Evolutionary conservation across 2,888 invertebrate species (phyloP).

Genomic region (Rhimphoctona megacephalus): DNA sequence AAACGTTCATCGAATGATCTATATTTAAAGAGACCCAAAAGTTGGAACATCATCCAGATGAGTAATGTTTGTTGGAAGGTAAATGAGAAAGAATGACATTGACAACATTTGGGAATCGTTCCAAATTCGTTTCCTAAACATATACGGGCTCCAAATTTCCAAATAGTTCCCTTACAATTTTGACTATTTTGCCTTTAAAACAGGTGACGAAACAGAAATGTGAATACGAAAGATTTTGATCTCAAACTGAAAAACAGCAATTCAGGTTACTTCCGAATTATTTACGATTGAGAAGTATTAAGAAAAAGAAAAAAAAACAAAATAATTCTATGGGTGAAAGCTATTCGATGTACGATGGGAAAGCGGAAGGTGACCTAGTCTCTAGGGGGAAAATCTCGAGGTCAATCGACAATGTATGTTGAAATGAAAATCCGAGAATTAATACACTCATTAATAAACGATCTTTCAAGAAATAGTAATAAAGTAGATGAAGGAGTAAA

Average conservation of each 20-base stretch:
- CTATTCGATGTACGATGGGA: slow-evolving; percentile 24
- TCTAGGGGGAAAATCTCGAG: slow-evolving; percentile 13
- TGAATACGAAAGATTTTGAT: not conserved
- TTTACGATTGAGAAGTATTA: not conserved
- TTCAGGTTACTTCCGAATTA: not conserved
- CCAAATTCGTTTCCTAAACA: not conserved
- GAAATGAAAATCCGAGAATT: not conserved
- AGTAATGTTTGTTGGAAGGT: not conserved
- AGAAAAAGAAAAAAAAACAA: not conserved
- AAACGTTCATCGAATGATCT: not conserved
- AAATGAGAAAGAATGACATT: slow-evolving; percentile 1
- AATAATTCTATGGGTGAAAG: slow-evolving; percentile 42
- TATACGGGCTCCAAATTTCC: not conserved
- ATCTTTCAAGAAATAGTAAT: not conserved
- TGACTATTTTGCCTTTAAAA: not conserved
- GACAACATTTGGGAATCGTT: not conserved
- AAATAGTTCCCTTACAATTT: not conserved
- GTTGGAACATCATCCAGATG: not conserved
- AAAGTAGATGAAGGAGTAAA: not conserved
- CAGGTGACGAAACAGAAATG: too few relatives aligned
- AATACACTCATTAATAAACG: too few relatives aligned
- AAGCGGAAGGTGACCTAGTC: slow-evolving; percentile 22
- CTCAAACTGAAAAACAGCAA: not conserved
- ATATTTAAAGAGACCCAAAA: not conserved
- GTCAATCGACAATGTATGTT: not conserved